Evolutionary conservation across 2,797 vertebrate species (phyloP).

Genomic region (Cottoperca gobio): DNA sequence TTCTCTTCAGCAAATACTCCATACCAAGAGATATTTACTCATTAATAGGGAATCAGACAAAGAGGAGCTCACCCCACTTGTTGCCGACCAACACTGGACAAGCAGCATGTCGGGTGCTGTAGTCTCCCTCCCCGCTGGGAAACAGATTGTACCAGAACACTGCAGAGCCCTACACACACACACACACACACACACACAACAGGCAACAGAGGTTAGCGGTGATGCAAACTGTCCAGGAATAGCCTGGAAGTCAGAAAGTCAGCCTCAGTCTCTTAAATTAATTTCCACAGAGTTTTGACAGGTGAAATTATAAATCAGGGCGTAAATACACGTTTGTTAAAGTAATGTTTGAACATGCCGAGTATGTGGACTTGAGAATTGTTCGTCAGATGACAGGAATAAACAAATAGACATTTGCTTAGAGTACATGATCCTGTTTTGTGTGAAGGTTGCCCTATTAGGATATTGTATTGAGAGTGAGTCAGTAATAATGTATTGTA

Average conservation of each 20-base stretch:
- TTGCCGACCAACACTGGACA: conserved; percentile 98
- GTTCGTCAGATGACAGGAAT: not conserved
- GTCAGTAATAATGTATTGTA: not conserved
- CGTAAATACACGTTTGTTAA: not conserved
- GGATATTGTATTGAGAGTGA: not conserved
- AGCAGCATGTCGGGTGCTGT: conserved; percentile 96
- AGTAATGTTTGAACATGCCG: not conserved
- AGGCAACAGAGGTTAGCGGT: conserved; percentile 6
- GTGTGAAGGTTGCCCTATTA: not conserved
- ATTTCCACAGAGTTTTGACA: not conserved
- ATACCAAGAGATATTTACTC: not conserved
- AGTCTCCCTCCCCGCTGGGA: conserved; percentile 96
- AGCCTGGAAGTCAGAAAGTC: not conserved
- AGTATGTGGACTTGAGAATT: not conserved
- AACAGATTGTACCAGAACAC: conserved; percentile 99
- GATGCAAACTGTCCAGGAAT: not conserved
- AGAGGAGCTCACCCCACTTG: conserved; percentile 93
- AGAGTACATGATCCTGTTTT: not conserved
- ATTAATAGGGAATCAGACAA: not conserved
- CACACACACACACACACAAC: conserved; percentile 15
- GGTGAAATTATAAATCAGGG: not conserved
- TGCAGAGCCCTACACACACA: conserved; percentile 87
- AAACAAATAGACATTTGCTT: not conserved
- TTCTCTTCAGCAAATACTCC: not conserved
- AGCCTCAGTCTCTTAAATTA: not conserved